These are phyloP conservation scores for Pteria penguin DNA, from an alignment of 2,888 invertebrate species.

Conservation along the genomic window DNA sequence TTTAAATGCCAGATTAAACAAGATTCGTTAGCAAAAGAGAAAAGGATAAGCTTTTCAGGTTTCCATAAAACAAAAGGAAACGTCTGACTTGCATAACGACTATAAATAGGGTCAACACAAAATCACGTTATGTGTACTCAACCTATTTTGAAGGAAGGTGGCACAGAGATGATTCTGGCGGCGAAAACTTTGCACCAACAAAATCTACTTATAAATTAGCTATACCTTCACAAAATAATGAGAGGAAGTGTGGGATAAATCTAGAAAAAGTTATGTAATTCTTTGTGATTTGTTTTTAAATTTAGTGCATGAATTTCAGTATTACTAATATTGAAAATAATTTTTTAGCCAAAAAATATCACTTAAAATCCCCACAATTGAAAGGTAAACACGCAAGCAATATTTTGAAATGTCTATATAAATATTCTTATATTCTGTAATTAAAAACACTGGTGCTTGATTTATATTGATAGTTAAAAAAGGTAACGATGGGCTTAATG, in stretches of 20 bases:
- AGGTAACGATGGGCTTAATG: no score
- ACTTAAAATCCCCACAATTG: no score
- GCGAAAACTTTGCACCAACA: constrained; percentile 27
- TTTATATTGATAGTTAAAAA: no score
- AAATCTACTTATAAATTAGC: not conserved
- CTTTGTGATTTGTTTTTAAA: no score
- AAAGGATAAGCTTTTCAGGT: constrained; percentile 28
- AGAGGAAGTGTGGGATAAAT: not conserved
- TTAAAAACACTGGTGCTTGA: no score
- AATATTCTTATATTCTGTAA: no score
- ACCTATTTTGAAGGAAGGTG: constrained; percentile 39
- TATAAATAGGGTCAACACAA: constrained; percentile 26
- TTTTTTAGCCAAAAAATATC: no score
- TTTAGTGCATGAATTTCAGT: no score
- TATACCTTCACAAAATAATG: not conserved
- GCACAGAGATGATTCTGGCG: constrained; percentile 42
- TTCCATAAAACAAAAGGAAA: constrained; percentile 27
- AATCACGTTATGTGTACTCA: constrained; percentile 26
- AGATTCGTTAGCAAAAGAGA: constrained; percentile 7
- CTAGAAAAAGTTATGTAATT: not conserved
- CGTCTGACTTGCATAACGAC: constrained; percentile 34
- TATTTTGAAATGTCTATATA: no score
- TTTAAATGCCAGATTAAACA: constrained; percentile 5
- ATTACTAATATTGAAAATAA: no score
- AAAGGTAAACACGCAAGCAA: no score